Conservation (phyloP, 2,113 vertebrate genomes). For the Neotragus moschatus region DNA sequence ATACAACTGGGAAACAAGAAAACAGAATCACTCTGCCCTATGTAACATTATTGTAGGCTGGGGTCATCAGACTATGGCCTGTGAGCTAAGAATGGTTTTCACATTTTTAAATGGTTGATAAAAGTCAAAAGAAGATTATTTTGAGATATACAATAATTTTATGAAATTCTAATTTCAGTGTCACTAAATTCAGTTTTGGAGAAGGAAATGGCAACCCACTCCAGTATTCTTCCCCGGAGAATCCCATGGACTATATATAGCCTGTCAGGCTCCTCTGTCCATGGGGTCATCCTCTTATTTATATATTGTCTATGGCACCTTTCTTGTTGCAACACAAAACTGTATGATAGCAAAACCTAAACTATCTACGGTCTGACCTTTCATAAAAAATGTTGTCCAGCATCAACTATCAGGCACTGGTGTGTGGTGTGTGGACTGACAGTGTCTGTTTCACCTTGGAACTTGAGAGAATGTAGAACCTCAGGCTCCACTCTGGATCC, state of each 20-base stretch:
- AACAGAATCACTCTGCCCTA: background rate
- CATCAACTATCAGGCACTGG: background rate
- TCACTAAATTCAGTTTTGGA: background rate
- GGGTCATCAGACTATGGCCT: background rate
- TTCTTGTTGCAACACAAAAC: background rate
- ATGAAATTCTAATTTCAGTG: slow-evolving; percentile 34
- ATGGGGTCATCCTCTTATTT: background rate
- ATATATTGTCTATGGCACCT: background rate
- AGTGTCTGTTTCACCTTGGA: background rate
- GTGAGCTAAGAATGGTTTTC: background rate
- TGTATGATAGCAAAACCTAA: background rate
- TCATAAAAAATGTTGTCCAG: background rate
- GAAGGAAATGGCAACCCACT: background rate
- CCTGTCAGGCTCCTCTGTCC: background rate
- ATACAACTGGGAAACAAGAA: background rate
- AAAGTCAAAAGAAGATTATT: background rate
- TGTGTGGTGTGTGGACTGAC: background rate
- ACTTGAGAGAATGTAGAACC: background rate
- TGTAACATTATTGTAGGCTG: background rate
- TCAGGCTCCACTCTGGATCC: background rate
- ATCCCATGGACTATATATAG: background rate
- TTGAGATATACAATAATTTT: background rate
- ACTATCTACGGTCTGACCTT: background rate
- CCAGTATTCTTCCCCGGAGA: background rate
- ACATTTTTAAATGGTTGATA: background rate